These are phyloP conservation scores for Scaptodrosophila lebanonensis DNA, from an alignment of 1,140 invertebrate species.

Conservation along the genomic window DNA sequence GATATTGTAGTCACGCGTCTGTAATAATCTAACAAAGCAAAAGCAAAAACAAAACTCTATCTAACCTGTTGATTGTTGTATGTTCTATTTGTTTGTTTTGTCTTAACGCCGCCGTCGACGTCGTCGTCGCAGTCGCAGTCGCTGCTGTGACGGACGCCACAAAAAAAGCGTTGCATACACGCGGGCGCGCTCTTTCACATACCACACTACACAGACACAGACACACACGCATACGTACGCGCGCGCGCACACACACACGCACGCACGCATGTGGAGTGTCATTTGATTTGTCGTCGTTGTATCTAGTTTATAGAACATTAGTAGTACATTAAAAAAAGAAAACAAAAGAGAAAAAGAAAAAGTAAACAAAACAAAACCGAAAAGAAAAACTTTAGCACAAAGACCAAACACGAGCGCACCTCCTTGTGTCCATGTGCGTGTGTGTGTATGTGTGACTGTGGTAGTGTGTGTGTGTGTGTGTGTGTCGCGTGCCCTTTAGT, in stretches of 20 bases:
- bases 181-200: slow-evolving; percentile 22
- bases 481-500: slow-evolving; percentile 32
- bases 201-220: neutral
- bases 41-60: slow-evolving; percentile 1
- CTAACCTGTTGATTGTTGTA: slow-evolving; percentile 45
- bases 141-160: slow-evolving; percentile 4
- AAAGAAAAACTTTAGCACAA: slow-evolving; percentile 30
- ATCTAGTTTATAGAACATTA: slow-evolving; percentile 36
- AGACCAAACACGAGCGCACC: slow-evolving; percentile 27
- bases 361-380: neutral
- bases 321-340: too few relatives aligned
- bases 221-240: slow-evolving; percentile 32
- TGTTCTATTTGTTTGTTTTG: slow-evolving; percentile 50
- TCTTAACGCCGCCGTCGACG: slow-evolving; percentile 16
- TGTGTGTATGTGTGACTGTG: neutral
- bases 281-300: slow-evolving; percentile 34
- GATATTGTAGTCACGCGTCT: slow-evolving; percentile 91
- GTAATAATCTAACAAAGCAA: slow-evolving; percentile 76
- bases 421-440: slow-evolving; percentile 2
- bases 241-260: slow-evolving; percentile 14
- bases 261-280: slow-evolving; percentile 15
- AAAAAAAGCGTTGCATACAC: slow-evolving; percentile 37
- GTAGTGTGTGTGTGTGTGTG: neutral
- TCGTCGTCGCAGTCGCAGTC: slow-evolving; percentile 8
- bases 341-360: neutral